Percentiles rank a stretch among this genome's conserved stretches.
Evolutionary conservation across 2,113 vertebrate genomes (phyloP).

Genomic region (Mohoua ochrocephala): DNA sequence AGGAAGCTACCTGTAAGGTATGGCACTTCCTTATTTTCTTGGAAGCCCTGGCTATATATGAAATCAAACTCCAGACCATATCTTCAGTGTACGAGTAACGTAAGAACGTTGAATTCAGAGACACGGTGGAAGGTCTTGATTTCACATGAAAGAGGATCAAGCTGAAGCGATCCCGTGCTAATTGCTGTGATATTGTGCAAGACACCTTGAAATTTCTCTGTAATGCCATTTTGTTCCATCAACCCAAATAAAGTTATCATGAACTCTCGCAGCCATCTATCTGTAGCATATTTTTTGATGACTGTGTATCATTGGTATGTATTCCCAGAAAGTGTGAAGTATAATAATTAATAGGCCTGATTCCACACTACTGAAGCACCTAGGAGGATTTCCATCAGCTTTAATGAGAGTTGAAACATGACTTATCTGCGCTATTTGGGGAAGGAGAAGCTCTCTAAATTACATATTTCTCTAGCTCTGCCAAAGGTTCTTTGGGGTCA

Average conservation of each 20-base stretch:
- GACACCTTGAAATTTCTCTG: constrained; percentile 19
- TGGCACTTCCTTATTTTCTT: neutral
- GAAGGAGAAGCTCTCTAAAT: neutral
- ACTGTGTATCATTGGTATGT: neutral
- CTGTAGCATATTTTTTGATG: neutral
- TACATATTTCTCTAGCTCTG: neutral
- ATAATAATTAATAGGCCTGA: neutral
- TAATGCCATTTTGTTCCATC: constrained; percentile 7
- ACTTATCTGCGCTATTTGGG: neutral
- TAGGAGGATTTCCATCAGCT: neutral
- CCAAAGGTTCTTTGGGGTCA: neutral
- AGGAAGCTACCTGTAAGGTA: neutral
- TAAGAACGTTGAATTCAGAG: neutral
- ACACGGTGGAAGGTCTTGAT: neutral
- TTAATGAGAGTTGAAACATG: neutral
- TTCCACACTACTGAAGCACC: neutral
- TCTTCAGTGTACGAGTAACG: neutral
- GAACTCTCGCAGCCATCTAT: neutral
- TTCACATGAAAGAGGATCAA: neutral
- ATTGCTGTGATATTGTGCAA: neutral
- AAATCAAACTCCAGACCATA: neutral
- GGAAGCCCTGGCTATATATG: neutral
- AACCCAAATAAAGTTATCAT: neutral
- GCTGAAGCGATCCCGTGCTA: neutral
- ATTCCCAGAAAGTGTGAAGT: neutral